A percentile compares a stretch with the other conserved stretches of the same genome.
Evolutionary conservation across 2,888 invertebrate genomes (phyloP).

Genomic region (Suillia variegata): DNA sequence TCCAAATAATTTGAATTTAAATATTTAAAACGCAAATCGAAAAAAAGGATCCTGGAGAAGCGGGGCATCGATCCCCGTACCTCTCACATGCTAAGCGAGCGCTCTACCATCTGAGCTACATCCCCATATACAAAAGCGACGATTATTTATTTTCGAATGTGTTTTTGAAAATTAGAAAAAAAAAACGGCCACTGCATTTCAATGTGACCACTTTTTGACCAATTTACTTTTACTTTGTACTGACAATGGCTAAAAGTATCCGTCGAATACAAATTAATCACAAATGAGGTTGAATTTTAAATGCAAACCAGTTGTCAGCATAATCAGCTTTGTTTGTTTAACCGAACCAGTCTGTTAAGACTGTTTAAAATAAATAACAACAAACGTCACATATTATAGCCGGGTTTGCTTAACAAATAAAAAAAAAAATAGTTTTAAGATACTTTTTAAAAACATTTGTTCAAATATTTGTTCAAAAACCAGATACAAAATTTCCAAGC

Average conservation of each 20-base stretch:
- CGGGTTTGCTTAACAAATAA: no score
- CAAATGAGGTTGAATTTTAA: neutral
- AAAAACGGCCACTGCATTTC: neutral
- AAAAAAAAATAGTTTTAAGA: no score
- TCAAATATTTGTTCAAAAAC: no score
- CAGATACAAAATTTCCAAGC: no score
- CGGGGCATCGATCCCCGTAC: conserved; percentile 63
- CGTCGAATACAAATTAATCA: neutral
- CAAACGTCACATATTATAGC: no score
- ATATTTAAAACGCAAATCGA: neutral
- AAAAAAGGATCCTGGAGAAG: conserved; percentile 50
- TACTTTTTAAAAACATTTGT: no score
- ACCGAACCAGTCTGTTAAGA: neutral
- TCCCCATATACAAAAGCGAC: conserved; percentile 42
- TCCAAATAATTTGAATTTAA: neutral
- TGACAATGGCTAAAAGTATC: neutral
- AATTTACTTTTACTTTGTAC: neutral
- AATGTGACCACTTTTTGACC: neutral
- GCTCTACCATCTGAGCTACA: conserved; percentile 63
- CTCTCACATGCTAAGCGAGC: conserved; percentile 63
- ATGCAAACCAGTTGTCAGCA: neutral
- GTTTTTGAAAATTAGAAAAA: neutral
- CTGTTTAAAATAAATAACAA: no score
- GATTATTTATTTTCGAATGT: neutral
- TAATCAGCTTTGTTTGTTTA: no score